Evolutionary conservation across 2,888 invertebrate species (phyloP).

Genomic region (Hemaris fuciformis): DNA sequence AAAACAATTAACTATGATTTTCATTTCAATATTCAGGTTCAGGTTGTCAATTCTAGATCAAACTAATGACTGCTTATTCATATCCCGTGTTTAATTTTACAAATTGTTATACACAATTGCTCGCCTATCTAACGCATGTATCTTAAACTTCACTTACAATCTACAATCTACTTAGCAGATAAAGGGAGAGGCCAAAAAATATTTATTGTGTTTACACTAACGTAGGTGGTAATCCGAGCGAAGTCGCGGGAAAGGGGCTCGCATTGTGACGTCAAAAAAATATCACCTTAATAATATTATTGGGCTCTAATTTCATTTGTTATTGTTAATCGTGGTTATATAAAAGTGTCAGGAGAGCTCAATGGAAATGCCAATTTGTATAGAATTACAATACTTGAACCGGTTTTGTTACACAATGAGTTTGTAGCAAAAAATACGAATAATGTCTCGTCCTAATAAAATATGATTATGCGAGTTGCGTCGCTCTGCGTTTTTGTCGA

Average conservation of each 20-base stretch:
- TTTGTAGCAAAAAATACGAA: constrained; percentile 29
- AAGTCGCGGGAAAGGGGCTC: constrained; percentile 53
- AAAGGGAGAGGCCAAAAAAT: constrained; percentile 62
- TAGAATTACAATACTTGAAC: constrained; percentile 56
- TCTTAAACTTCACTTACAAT: constrained; percentile 59
- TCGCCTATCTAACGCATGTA: constrained; percentile 41
- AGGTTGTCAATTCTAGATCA: too few relatives aligned
- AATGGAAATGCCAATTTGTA: constrained; percentile 78
- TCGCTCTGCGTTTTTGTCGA: constrained; percentile 20
- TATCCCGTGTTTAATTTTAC: too few relatives aligned
- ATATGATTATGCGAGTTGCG: constrained; percentile 30
- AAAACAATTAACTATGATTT: too few relatives aligned
- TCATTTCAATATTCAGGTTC: too few relatives aligned
- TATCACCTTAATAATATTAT: constrained; percentile 72
- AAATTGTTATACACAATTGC: constrained; percentile 31
- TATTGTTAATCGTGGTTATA: constrained; percentile 73
- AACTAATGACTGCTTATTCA: too few relatives aligned
- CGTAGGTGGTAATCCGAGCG: constrained; percentile 78
- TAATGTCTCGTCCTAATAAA: constrained; percentile 28
- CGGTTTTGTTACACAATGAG: constrained; percentile 63
- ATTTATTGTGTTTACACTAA: constrained; percentile 80
- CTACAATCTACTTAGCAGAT: constrained; percentile 52
- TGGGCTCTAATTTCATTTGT: constrained; percentile 81
- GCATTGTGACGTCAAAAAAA: constrained; percentile 51
- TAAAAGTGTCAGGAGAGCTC: constrained; percentile 73